phyloP scores from a whole-genome alignment of 2,888 invertebrate species.

The Phyto melanocephala region DNA sequence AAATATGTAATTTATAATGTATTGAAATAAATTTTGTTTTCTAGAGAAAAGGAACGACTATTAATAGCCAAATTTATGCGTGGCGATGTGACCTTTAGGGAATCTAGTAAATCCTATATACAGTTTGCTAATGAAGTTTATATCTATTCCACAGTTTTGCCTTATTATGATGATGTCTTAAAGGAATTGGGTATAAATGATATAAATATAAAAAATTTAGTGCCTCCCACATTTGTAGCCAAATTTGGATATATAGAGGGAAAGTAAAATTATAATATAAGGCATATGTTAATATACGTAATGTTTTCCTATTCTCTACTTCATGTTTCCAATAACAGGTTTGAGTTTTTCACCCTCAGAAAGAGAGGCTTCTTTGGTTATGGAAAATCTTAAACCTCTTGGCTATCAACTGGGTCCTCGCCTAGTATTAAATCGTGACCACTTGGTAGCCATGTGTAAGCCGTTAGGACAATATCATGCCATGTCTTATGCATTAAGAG shows the following conservation, averaged over 20 bases:
- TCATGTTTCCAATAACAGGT: slow-evolving; percentile 60
- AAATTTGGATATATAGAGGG: slow-evolving; percentile 74
- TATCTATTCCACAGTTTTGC: slow-evolving; percentile 73
- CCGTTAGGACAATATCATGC: slow-evolving; percentile 75
- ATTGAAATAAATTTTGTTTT: background rate
- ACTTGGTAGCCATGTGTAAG: slow-evolving; percentile 72
- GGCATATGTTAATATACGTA: background rate
- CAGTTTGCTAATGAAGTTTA: slow-evolving; percentile 77
- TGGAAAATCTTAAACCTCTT: slow-evolving; percentile 73
- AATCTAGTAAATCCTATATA: slow-evolving; percentile 72
- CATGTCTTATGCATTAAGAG: slow-evolving; percentile 72
- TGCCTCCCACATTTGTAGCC: slow-evolving; percentile 71
- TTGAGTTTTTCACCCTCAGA: slow-evolving; percentile 64
- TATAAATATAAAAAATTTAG: slow-evolving; percentile 67
- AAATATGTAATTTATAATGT: background rate
- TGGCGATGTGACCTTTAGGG: slow-evolving; percentile 73
- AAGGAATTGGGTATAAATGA: slow-evolving; percentile 55
- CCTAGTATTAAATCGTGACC: slow-evolving; percentile 71
- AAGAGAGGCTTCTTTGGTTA: slow-evolving; percentile 73
- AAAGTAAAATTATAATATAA: slow-evolving; percentile 42
- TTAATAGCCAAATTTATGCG: slow-evolving; percentile 77
- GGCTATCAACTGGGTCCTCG: slow-evolving; percentile 75
- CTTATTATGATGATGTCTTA: slow-evolving; percentile 72
- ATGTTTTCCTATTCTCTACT: background rate
- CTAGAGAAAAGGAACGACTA: slow-evolving; percentile 65